Evolutionary conservation across 2,113 vertebrate species (phyloP).

Genomic region (Ptychochromis oligacanthus): DNA sequence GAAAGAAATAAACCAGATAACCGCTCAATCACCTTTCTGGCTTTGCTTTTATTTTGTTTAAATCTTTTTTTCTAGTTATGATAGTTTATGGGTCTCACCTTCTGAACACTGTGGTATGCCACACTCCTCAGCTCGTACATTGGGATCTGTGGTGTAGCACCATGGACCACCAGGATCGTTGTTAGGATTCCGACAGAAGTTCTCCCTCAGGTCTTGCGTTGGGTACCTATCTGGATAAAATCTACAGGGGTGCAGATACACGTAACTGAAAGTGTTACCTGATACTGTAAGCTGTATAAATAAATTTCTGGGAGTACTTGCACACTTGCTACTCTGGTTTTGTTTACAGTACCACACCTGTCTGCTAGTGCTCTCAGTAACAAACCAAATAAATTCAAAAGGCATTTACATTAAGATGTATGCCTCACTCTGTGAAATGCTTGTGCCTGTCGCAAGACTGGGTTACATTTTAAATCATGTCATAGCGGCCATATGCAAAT

Average conservation of each 20-base stretch:
- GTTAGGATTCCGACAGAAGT: conserved; percentile 96
- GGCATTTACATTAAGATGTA: conserved; percentile 26
- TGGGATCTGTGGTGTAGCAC: conserved; percentile 95
- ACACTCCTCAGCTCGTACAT: conserved; percentile 89
- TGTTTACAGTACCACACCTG: conserved; percentile 39
- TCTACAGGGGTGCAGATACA: conserved; percentile 48
- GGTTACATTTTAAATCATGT: conserved; percentile 17
- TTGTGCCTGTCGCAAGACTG: neutral
- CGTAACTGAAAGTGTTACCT: conserved; percentile 44
- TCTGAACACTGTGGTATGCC: conserved; percentile 92
- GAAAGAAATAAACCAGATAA: neutral
- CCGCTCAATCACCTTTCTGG: neutral
- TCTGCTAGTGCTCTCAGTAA: conserved; percentile 20
- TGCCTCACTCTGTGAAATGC: neutral
- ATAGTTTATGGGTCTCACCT: conserved; percentile 79
- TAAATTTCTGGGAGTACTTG: conserved; percentile 52
- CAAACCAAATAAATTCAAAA: conserved; percentile 57
- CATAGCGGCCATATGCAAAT: conserved; percentile 26
- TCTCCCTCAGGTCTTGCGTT: conserved; percentile 91
- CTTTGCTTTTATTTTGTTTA: neutral
- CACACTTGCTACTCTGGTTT: conserved; percentile 36
- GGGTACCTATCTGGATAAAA: conserved; percentile 86
- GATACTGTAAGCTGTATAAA: conserved; percentile 58
- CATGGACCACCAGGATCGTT: conserved; percentile 93
- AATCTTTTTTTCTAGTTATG: neutral